A percentile compares a stretch with the other conserved stretches of the same genome.
Evolutionary conservation across 1,140 invertebrate genomes (phyloP).

Genomic region (Zaprionus camerounensis): DNA sequence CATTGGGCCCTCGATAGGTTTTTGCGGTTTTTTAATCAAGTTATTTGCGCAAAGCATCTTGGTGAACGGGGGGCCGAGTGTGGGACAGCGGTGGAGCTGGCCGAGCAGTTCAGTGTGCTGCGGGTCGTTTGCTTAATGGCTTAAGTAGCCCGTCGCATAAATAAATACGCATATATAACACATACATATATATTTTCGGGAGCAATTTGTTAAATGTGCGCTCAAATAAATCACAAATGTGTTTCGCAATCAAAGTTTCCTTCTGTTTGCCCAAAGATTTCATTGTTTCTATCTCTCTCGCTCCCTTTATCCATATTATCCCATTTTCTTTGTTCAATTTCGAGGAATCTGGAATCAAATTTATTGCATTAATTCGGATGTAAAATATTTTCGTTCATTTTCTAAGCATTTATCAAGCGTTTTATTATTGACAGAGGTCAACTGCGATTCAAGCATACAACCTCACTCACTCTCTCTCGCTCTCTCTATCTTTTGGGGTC

Average conservation of each 20-base stretch:
- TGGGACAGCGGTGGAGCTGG: conserved; percentile 13
- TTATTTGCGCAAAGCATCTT: conserved; percentile 64
- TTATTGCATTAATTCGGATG: conserved; percentile 81
- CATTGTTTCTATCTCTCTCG: conserved; percentile 12
- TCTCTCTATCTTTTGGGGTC: not conserved
- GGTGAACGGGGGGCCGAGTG: not conserved
- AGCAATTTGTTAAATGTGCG: conserved; percentile 69
- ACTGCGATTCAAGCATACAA: conserved; percentile 11
- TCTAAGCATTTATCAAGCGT: conserved; percentile 78
- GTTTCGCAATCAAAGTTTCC: conserved; percentile 72
- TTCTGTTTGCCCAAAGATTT: conserved; percentile 37
- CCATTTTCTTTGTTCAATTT: conserved; percentile 17
- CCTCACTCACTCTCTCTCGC: not conserved
- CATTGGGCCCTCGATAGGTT: conserved; percentile 71
- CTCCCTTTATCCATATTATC: conserved; percentile 1
- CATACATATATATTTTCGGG: conserved; percentile 42
- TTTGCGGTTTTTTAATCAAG: conserved; percentile 82
- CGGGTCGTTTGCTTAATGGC: conserved; percentile 46
- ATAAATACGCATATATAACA: conserved; percentile 57
- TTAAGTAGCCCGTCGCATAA: conserved; percentile 62
- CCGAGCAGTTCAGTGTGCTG: not conserved
- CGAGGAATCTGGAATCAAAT: conserved; percentile 68
- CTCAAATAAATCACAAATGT: conserved; percentile 81
- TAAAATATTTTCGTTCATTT: conserved; percentile 74
- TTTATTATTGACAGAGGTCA: conserved; percentile 77